Evolutionary conservation across 2,113 vertebrate species (phyloP).

Genomic region (Anser cygnoides): DNA sequence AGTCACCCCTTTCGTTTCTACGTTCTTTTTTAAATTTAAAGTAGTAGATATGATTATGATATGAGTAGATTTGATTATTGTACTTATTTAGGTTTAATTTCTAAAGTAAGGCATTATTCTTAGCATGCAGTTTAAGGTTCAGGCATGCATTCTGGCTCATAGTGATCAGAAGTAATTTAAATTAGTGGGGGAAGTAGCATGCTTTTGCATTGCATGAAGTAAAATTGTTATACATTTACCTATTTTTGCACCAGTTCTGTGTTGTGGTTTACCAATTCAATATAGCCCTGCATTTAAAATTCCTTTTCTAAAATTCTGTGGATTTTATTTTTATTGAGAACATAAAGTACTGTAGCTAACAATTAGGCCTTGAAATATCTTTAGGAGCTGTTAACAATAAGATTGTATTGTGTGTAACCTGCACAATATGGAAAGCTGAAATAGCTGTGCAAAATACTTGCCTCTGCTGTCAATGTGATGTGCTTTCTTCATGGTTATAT

Average conservation of each 20-base stretch:
- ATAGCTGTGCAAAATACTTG: conserved; percentile 85
- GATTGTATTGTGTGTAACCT: conserved; percentile 86
- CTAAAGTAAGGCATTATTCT: conserved; percentile 78
- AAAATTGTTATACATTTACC: conserved; percentile 82
- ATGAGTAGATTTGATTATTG: conserved; percentile 69
- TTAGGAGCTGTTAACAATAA: conserved; percentile 83
- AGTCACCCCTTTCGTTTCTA: conserved; percentile 77
- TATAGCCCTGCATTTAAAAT: conserved; percentile 84
- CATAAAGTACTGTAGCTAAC: conserved; percentile 85
- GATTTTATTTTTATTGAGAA: conserved; percentile 81
- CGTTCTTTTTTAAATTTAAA: conserved; percentile 75
- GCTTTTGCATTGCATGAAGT: conserved; percentile 84
- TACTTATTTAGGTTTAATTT: conserved; percentile 81
- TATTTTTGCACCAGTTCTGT: conserved; percentile 80
- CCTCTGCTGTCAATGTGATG: conserved; percentile 89
- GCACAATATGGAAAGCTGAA: conserved; percentile 88
- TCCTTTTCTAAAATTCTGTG: conserved; percentile 79
- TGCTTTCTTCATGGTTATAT: conserved; percentile 89
- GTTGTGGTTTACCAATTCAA: conserved; percentile 81
- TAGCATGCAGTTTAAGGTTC: conserved; percentile 82
- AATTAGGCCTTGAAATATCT: conserved; percentile 84
- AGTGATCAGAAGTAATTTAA: conserved; percentile 80
- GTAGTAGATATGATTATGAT: conserved; percentile 71
- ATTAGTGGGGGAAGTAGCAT: conserved; percentile 84
- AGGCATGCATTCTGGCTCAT: conserved; percentile 81